These are phyloP conservation scores for Pseudochirops cupreus DNA, from an alignment of 2,797 vertebrate species.

Conservation along the genomic window DNA sequence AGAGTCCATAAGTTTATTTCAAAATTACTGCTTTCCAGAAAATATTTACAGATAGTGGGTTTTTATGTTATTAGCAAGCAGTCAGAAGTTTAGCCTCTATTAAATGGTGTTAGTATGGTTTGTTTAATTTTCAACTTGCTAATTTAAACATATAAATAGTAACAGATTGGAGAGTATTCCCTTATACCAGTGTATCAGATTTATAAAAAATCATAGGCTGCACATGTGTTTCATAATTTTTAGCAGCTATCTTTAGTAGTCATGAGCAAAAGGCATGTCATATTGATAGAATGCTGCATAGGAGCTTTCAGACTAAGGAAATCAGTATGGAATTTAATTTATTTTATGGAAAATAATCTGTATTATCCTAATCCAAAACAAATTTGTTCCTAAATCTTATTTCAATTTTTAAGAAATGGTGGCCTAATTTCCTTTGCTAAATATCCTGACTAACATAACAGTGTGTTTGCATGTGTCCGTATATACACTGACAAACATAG, in stretches of 20 bases:
- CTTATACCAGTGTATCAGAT: not conserved
- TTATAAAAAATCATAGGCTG: not conserved
- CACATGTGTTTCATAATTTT: not conserved
- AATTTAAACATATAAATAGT: not conserved
- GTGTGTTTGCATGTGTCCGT: not conserved
- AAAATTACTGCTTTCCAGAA: slow-evolving; percentile 13
- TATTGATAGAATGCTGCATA: not conserved
- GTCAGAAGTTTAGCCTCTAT: not conserved
- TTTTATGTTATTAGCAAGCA: not conserved
- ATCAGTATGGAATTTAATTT: not conserved
- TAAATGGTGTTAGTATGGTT: not conserved
- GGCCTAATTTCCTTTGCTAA: not conserved
- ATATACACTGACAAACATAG: not conserved
- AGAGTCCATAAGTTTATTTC: not conserved
- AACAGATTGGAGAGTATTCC: not conserved
- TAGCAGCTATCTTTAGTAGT: not conserved
- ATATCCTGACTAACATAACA: not conserved
- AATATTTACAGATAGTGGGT: not conserved
- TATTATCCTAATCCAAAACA: not conserved
- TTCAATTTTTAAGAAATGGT: not conserved
- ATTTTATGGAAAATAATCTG: not conserved
- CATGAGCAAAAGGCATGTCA: not conserved
- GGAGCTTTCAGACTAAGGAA: not conserved
- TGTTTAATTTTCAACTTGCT: not conserved
- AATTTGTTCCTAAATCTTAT: not conserved